Evolutionary conservation across 2,113 vertebrate genomes (phyloP).

Genomic region (Oncorhynchus nerka): DNA sequence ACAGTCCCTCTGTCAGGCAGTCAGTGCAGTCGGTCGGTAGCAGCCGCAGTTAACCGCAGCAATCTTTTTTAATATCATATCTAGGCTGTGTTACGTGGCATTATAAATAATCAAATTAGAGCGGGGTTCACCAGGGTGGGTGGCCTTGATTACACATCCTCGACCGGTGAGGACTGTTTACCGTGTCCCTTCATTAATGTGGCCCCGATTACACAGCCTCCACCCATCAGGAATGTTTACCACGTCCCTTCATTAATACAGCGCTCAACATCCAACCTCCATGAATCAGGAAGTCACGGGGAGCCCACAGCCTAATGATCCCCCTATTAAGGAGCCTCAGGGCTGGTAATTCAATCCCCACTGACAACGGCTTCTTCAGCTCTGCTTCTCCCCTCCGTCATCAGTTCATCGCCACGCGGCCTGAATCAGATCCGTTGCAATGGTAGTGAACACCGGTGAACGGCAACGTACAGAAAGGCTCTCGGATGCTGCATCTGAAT

Average conservation of each 20-base stretch:
- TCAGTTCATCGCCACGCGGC: slow-evolving; percentile 19
- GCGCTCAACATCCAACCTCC: slow-evolving; percentile 17
- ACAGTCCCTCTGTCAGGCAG: background rate
- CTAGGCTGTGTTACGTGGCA: slow-evolving; percentile 33
- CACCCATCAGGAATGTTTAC: slow-evolving; percentile 53
- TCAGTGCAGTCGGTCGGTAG: background rate
- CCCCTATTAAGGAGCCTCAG: slow-evolving; percentile 41
- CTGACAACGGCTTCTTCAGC: slow-evolving; percentile 25
- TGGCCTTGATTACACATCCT: background rate
- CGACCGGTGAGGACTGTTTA: no score
- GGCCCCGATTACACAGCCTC: slow-evolving; percentile 45
- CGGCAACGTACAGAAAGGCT: background rate
- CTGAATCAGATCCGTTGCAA: slow-evolving; percentile 25
- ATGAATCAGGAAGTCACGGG: slow-evolving; percentile 47
- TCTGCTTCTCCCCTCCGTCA: slow-evolving; percentile 26
- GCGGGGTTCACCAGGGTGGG: slow-evolving; percentile 40
- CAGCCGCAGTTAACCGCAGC: background rate
- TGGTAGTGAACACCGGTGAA: slow-evolving; percentile 15
- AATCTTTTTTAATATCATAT: slow-evolving; percentile 19
- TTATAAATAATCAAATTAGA: slow-evolving; percentile 56
- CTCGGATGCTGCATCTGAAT: background rate
- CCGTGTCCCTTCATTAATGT: no score
- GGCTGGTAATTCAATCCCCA: slow-evolving; percentile 54
- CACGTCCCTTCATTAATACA: slow-evolving; percentile 35
- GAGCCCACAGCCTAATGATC: slow-evolving; percentile 47